Percentiles rank a stretch among this genome's conserved stretches.
These are phyloP conservation scores for Trichoplusia ni DNA, from an alignment of 1,140 invertebrate genomes.

Conservation along the genomic window DNA sequence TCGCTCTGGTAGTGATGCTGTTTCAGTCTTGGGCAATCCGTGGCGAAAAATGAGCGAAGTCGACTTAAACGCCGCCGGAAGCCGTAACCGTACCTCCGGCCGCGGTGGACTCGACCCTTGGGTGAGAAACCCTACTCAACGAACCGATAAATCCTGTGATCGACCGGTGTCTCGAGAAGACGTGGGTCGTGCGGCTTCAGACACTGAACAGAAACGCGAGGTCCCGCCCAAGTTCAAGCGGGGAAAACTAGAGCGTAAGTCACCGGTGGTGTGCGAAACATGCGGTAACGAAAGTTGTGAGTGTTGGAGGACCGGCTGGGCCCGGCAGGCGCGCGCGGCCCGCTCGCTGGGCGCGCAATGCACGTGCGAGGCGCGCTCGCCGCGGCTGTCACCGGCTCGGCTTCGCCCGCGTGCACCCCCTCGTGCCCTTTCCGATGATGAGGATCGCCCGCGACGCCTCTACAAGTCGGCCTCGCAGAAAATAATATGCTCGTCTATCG, in stretches of 20 bases:
- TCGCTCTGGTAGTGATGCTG: slow-evolving; percentile 23
- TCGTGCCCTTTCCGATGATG: slow-evolving; percentile 60
- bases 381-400: slow-evolving; percentile 48
- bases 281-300: slow-evolving; percentile 48
- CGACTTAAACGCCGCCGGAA: slow-evolving; percentile 30
- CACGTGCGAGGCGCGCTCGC: slow-evolving; percentile 55
- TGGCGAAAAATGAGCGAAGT: slow-evolving; percentile 28
- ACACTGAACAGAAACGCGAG: slow-evolving; percentile 18
- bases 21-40: slow-evolving; percentile 19
- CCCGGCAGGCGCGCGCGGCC: slow-evolving; percentile 23
- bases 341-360: slow-evolving; percentile 39
- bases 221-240: slow-evolving; percentile 10
- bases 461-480: slow-evolving; percentile 61
- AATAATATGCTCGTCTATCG: slow-evolving; percentile 43
- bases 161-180: slow-evolving; percentile 34
- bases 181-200: background rate
- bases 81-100: slow-evolving; percentile 23
- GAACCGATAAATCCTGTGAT: slow-evolving; percentile 12
- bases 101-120: slow-evolving; percentile 54
- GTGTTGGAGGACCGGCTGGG: slow-evolving; percentile 27
- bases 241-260: slow-evolving; percentile 52
- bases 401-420: slow-evolving; percentile 41
- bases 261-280: slow-evolving; percentile 54
- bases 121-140: slow-evolving; percentile 48
- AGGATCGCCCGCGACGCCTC: slow-evolving; percentile 55